Percentiles rank a stretch among this genome's conserved stretches.
Conservation (phyloP, 2,113 vertebrate species). For the Cricetomys ansorgei region DNA sequence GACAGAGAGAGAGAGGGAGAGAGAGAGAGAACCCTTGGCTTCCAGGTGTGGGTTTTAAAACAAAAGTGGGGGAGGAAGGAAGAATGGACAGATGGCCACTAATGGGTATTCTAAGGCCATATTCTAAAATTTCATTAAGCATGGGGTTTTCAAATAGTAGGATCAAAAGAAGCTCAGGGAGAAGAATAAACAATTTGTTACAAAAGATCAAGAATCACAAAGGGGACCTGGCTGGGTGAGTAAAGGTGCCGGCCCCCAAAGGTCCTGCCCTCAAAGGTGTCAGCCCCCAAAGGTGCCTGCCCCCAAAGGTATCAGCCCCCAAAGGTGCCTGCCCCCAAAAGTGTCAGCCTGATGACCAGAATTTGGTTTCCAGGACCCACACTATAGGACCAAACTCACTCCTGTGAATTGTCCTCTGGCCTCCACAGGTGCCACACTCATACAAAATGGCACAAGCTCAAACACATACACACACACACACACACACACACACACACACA, state of each 20-base stretch:
- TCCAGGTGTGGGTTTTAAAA: no score
- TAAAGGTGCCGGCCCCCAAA: no score
- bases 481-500: no score
- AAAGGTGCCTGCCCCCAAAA: no score
- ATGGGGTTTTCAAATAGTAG: slow-evolving; percentile 16
- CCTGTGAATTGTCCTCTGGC: not conserved
- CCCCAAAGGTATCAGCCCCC: no score
- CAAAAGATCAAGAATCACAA: not conserved
- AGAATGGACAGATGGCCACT: not conserved
- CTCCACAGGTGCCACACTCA: not conserved
- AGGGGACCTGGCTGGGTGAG: not conserved
- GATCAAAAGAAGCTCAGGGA: not conserved
- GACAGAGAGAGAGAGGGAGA: no score
- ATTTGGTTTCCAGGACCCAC: not conserved
- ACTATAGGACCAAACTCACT: not conserved
- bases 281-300: no score
- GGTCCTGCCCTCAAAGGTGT: no score
- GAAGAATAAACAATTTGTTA: not conserved
- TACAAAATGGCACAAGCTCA: not conserved
- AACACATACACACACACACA: not conserved
- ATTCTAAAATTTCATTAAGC: not conserved
- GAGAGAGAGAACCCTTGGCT: no score
- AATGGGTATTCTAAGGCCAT: not conserved
- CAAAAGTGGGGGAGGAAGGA: no score
- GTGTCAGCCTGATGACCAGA: no score